These are phyloP conservation scores for Atractosteus spatula DNA, from an alignment of 2,113 vertebrate genomes.

Conservation along the genomic window DNA sequence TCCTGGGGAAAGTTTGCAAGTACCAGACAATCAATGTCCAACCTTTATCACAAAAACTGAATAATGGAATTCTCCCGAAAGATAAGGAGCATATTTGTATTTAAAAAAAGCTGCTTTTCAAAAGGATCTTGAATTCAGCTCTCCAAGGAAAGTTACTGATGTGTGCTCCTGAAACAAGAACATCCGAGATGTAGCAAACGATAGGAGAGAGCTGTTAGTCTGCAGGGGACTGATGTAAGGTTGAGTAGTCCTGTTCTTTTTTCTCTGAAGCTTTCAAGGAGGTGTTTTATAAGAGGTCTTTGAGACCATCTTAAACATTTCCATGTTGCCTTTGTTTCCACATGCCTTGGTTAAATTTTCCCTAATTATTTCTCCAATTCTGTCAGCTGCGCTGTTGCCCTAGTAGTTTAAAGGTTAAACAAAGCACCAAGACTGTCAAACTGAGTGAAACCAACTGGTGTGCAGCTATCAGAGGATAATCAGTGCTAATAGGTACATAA, in stretches of 20 bases:
- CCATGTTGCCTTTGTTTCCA: constrained; percentile 52
- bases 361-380: constrained; percentile 74
- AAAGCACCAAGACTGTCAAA: constrained; percentile 88
- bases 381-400: constrained; percentile 68
- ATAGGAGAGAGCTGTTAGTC: constrained; percentile 14
- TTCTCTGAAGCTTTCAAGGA: constrained; percentile 12
- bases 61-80: constrained; percentile 49
- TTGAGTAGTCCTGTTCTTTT: background rate
- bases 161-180: too few species aligned
- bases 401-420: constrained; percentile 91
- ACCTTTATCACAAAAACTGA: constrained; percentile 52
- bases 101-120: constrained; percentile 29
- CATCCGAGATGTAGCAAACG: background rate
- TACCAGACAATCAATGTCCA: constrained; percentile 52
- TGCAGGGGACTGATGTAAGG: background rate
- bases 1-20: constrained; percentile 52
- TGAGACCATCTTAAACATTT: constrained; percentile 42
- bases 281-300: constrained; percentile 19
- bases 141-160: too few species aligned
- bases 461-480: constrained; percentile 91
- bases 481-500: constrained; percentile 98
- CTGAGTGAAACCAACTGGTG: constrained; percentile 94
- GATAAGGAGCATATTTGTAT: constrained; percentile 44
- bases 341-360: constrained; percentile 65
- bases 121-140: constrained; percentile 6